Conservation (phyloP, 2,888 invertebrate species). For the Euzophera pinguis region DNA sequence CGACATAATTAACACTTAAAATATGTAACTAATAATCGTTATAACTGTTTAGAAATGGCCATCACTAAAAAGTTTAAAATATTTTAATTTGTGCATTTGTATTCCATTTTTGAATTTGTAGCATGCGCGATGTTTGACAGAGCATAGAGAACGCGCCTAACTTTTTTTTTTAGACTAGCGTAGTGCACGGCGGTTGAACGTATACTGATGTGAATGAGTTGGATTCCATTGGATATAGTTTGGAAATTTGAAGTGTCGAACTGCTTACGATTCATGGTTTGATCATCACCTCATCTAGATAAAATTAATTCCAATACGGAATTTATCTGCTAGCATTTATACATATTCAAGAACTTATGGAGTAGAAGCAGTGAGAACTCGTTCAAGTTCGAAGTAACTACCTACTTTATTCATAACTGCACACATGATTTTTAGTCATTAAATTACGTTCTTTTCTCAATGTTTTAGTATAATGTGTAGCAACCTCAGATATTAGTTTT, state of each 20-base stretch:
- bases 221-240: constrained; percentile 16
- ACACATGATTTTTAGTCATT: no score
- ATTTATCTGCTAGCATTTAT: neutral
- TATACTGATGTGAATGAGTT: constrained; percentile 41
- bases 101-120: constrained; percentile 32
- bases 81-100: constrained; percentile 20
- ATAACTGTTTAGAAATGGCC: constrained; percentile 12
- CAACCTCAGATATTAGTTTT: no score
- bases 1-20: constrained; percentile 20
- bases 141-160: constrained; percentile 19
- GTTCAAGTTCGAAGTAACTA: neutral
- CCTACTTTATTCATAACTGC: neutral
- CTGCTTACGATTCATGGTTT: constrained; percentile 14
- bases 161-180: constrained; percentile 47
- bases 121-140: constrained; percentile 19
- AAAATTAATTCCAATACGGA: neutral
- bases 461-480: no score
- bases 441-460: no score
- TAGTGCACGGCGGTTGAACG: constrained; percentile 35
- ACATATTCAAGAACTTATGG: neutral
- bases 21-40: constrained; percentile 6
- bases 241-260: constrained; percentile 18
- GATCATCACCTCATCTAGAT: constrained; percentile 10
- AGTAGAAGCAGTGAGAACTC: neutral
- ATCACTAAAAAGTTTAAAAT: constrained; percentile 21